A percentile compares a stretch with the other conserved stretches of the same genome.
Conservation (phyloP, 2,113 vertebrate genomes). For the Chrysemys picta region DNA sequence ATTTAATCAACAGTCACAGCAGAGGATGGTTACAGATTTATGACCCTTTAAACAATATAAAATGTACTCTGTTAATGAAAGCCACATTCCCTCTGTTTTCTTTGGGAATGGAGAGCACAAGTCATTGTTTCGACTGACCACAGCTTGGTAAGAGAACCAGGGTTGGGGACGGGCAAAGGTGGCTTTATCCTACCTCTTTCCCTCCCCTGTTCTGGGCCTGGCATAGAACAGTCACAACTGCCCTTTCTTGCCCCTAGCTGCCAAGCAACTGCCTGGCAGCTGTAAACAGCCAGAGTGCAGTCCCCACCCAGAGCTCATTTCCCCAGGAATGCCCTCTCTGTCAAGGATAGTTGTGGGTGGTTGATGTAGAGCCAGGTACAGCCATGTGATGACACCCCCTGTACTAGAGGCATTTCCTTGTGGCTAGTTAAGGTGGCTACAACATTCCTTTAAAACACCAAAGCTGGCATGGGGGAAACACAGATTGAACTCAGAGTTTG, state of each 20-base stretch:
- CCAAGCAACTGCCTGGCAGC: neutral
- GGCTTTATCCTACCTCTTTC: neutral
- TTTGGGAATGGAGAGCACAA: neutral
- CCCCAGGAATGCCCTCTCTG: too few species aligned
- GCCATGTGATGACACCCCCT: neutral
- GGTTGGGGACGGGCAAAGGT: neutral
- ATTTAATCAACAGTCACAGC: neutral
- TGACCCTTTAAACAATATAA: neutral
- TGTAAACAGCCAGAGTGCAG: neutral
- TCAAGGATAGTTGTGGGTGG: neutral
- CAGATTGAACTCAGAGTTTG: neutral
- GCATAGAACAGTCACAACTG: neutral
- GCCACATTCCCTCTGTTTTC: neutral
- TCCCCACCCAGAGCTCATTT: neutral
- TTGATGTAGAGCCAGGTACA: neutral
- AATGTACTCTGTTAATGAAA: neutral
- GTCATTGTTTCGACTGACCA: neutral
- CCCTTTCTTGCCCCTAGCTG: neutral
- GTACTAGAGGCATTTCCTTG: neutral
- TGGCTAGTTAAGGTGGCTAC: neutral
- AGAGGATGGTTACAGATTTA: neutral
- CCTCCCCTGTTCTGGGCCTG: neutral
- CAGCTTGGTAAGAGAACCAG: neutral
- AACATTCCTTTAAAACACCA: neutral
- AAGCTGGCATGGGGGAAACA: neutral